These are phyloP conservation scores for Theonella swinhoei DNA, from an alignment of 37 sponge, comb jelly and placozoan genomes.

Conservation along the genomic window DNA sequence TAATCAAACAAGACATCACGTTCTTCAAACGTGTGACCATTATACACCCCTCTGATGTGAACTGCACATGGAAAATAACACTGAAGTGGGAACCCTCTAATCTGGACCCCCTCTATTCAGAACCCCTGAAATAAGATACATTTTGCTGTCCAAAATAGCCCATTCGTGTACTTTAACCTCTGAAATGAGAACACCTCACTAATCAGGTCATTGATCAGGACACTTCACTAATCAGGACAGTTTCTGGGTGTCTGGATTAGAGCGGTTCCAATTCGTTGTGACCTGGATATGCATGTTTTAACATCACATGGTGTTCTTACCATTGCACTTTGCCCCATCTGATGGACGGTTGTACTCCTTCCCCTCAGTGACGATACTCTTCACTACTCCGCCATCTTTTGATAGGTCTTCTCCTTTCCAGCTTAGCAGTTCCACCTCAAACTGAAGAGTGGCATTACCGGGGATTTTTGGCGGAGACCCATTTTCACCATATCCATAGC, in stretches of 20 bases:
- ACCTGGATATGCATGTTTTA: too few relatives aligned
- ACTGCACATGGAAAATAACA: conserved; percentile 23
- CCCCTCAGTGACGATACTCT: conserved; percentile 52
- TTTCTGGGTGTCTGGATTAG: too few relatives aligned
- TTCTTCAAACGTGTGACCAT: conserved; percentile 78
- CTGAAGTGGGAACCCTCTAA: neutral
- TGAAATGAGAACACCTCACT: too few relatives aligned
- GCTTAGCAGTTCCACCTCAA: conserved; percentile 88
- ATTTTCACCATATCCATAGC: conserved; percentile 89
- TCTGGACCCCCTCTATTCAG: too few relatives aligned
- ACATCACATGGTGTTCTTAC: too few relatives aligned
- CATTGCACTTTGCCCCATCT: conserved; percentile 74
- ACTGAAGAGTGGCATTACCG: conserved; percentile 87
- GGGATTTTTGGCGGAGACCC: conserved; percentile 93
- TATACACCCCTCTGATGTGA: conserved; percentile 65
- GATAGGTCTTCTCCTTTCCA: conserved; percentile 84
- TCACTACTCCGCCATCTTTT: conserved; percentile 81
- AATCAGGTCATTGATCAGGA: too few relatives aligned
- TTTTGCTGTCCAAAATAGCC: too few relatives aligned
- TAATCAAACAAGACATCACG: conserved; percentile 73
- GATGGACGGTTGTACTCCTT: conserved; percentile 72
- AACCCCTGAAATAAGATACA: too few relatives aligned
- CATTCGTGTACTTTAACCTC: too few relatives aligned
- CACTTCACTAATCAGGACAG: too few relatives aligned
- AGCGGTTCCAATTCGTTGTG: too few relatives aligned